Evolutionary conservation across 92 coral and sea anemone genomes (phyloP), one percentile per base, ranked within the genome.

Genomic region (Heliopora coerulea): DNA sequence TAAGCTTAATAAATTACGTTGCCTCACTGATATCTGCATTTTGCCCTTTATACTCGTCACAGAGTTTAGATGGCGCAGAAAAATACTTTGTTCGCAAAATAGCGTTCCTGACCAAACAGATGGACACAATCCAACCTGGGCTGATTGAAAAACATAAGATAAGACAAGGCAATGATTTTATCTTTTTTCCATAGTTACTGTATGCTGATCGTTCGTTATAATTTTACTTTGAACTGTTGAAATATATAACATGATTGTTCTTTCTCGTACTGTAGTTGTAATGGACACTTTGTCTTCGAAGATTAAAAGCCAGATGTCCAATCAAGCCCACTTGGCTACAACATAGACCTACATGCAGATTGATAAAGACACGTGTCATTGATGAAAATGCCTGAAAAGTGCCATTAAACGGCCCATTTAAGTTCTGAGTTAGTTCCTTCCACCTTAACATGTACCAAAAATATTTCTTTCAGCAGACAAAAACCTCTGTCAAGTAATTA

Each of bases 141-240:
- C 69, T 95, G 40, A 75, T 90, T 61, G 99, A 95, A 72, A 95
- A 95, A 60, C 96, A 91, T 79, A 91, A 87, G 73, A 79, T 91
- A 74, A 82, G 91, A 74, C 97, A 91, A 89, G 97, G 97, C 89
- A 23, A n/a, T n/a, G n/a, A n/a, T n/a, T n/a, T n/a, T n/a, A n/a
- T n/a, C n/a, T n/a, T n/a, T n/a, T n/a, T n/a, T n/a, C n/a, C n/a
- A 37, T 37, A 37, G 42, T 5, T 12, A 37, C 42, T 4, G 5
- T 37, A 37, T 4, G 6, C 5, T 4, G 6, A 37, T 5, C 12
- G 12, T 37, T 4, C 42, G 6, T 37, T 37, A 4, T 37, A 4
- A 12, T 37, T 37, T 37, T 37, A 12, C 12, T 37, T 37, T 37
- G 12, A 37, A 37, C 42, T 37, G 10, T 4, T 37, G 10, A 37